Conservation (phyloP, 2,113 vertebrate genomes). For the Serilophus lunatus region DNA sequence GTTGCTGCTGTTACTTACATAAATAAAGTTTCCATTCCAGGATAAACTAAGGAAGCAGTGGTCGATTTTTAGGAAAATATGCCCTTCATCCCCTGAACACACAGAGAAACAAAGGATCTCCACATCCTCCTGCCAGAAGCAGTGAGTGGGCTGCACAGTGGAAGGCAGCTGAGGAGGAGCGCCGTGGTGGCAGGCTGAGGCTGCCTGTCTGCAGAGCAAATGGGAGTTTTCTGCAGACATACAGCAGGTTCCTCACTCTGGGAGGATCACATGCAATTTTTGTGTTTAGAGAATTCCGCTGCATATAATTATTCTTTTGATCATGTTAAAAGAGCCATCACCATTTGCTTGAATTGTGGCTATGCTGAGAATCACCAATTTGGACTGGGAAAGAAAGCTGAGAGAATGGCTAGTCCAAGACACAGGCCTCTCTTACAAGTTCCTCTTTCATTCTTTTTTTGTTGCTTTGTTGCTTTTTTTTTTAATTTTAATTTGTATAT, state of each 20-base stretch:
- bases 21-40: slow-evolving; percentile 38
- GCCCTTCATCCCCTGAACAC: background rate
- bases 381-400: slow-evolving; percentile 6
- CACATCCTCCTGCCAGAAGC: background rate
- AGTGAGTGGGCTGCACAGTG: background rate
- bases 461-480: background rate
- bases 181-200: background rate
- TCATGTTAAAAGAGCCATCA: slow-evolving; percentile 66
- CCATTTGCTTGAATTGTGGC: slow-evolving; percentile 30
- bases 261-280: slow-evolving; percentile 60
- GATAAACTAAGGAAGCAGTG: slow-evolving; percentile 2
- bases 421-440: background rate
- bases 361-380: slow-evolving; percentile 58
- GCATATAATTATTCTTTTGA: slow-evolving; percentile 75
- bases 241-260: slow-evolving; percentile 33
- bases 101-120: background rate
- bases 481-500: background rate
- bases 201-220: slow-evolving; percentile 41
- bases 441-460: background rate
- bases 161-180: background rate
- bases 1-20: background rate
- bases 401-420: background rate
- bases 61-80: background rate
- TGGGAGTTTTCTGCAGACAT: slow-evolving; percentile 43
- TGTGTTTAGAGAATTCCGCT: slow-evolving; percentile 68